A percentile compares a stretch with the other conserved stretches of the same genome.
Conservation (phyloP, 1,140 invertebrate species). For the Papilio dardanus region DNA sequence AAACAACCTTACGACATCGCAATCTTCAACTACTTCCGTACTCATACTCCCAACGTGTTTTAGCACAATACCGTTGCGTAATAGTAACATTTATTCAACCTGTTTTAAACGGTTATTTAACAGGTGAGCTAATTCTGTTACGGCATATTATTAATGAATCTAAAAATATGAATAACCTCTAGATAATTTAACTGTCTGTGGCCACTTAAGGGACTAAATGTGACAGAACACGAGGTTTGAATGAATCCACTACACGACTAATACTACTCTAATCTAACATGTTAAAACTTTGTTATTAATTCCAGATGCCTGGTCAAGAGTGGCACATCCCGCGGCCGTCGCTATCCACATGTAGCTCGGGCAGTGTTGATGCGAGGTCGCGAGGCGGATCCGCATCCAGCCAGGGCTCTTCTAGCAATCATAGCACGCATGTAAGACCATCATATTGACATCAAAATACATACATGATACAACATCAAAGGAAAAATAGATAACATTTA, state of each 20-base stretch:
- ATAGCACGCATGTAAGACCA: slow-evolving; percentile 88
- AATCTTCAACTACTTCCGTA: slow-evolving; percentile 23
- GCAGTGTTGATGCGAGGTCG: slow-evolving; percentile 72
- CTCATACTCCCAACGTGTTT: slow-evolving; percentile 23
- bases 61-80: slow-evolving; percentile 20
- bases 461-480: not conserved
- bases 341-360: slow-evolving; percentile 83
- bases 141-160: not conserved
- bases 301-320: slow-evolving; percentile 83
- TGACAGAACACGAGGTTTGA: not conserved
- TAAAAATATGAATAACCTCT: not conserved
- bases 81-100: slow-evolving; percentile 22
- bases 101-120: slow-evolving; percentile 27
- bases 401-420: slow-evolving; percentile 89
- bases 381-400: slow-evolving; percentile 86
- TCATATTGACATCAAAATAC: slow-evolving; percentile 2
- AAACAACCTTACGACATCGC: slow-evolving; percentile 23
- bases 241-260: not conserved
- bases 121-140: slow-evolving; percentile 24
- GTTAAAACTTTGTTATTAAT: slow-evolving; percentile 42
- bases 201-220: not conserved
- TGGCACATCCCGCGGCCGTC: slow-evolving; percentile 92
- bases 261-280: not conserved
- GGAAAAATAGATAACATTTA: not conserved
- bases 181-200: not conserved